Base-by-base conservation (phyloP, 2,113 vertebrate species). In the Brachionichthys hirsutus region DNA sequence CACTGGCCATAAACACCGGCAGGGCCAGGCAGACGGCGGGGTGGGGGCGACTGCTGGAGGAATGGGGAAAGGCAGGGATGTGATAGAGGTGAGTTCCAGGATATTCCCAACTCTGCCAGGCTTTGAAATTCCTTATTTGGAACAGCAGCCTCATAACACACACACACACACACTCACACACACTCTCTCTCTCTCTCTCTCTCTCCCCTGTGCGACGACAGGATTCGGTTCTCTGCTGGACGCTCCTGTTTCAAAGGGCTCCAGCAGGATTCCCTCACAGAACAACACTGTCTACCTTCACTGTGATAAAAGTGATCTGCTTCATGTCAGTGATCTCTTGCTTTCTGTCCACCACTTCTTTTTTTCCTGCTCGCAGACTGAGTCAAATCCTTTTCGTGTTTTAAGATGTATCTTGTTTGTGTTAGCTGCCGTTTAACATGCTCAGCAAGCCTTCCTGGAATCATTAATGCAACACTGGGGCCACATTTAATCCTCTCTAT, bases 311-410 rank as follows among this genome's bases (percentile, higher is more conserved):
- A 85, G 84, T 75, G 92, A 85, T 93, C 93, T 95, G 93, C 77
- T 93, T 94, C 92, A 84, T 94, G 90, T 94, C 93, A 93, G 80
- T 82, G 85, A 90, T 85, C 87, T 88, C 90, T 91, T 93, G 91
- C 91, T 71, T 73, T 68, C 35, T 70, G 12, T 16, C 59, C 62
- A 30, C 86, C 77, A n/a, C 85, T 87, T 89, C 50, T 34, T 36
- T 30, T 41, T 19, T 44, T 13, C 36, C 17, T 22, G 6, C 19
- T 1, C 41, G 8, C 81, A 88, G 90, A 55, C 67, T 62, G 56
- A 58, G 36, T 1, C 41, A 50, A 64, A 24, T 46, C 55, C 35
- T 70, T 54, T 54, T n/a, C n/a, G n/a, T 45, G 70, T 73, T 91
- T 91, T 83, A 88, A 80, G 68, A 80, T 90, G 84, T 79, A 92